A percentile compares a stretch with the other conserved stretches of the same genome.
phyloP scores from a whole-genome alignment of 2,113 vertebrate genomes.

The Psittacula cyanocephala region DNA sequence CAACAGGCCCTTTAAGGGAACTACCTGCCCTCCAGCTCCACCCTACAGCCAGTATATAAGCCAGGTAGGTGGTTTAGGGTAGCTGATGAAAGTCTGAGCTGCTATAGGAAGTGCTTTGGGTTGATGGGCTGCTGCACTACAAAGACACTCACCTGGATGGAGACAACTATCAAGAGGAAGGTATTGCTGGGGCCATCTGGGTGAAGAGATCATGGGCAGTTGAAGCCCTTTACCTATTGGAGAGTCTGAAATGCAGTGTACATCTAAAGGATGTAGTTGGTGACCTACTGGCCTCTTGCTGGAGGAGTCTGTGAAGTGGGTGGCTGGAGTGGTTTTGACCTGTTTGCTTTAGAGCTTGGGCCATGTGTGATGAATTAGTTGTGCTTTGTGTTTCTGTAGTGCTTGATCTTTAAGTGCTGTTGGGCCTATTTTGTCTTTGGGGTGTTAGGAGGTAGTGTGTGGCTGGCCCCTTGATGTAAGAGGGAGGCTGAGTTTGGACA shows the following conservation, averaged over 20 bases:
- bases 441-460: not conserved
- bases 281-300: not conserved
- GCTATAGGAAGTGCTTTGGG: fast-evolving
- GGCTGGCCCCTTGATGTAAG: not conserved
- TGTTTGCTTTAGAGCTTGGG: not conserved
- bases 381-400: not conserved
- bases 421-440: not conserved
- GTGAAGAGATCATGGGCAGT: fast-evolving
- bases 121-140: not conserved
- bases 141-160: not conserved
- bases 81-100: fast-evolving
- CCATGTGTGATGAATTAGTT: not conserved
- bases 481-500: not conserved
- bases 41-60: not conserved
- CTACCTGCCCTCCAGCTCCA: not conserved
- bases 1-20: not conserved
- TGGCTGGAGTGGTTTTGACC: not conserved
- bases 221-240: not conserved
- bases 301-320: not conserved
- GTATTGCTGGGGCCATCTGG: not conserved
- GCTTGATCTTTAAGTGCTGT: not conserved
- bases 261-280: fast-evolving
- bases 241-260: not conserved
- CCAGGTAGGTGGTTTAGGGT: fast-evolving
- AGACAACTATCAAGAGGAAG: not conserved